Percentiles rank a stretch among this genome's conserved stretches.
These are phyloP conservation scores for Sturnus vulgaris DNA, from an alignment of 2,113 vertebrate genomes.

Conservation along the genomic window DNA sequence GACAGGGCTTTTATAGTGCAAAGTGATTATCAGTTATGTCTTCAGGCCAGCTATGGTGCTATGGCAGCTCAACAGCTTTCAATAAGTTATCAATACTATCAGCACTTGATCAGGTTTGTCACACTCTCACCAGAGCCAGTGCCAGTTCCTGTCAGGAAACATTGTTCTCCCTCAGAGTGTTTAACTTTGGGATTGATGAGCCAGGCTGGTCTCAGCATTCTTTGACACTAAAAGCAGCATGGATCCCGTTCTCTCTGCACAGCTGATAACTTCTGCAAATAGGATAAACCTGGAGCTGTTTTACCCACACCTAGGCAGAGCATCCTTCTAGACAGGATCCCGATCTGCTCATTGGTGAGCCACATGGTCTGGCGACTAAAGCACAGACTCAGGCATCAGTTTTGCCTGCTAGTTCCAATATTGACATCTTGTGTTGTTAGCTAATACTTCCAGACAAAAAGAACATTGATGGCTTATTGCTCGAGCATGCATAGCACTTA, in stretches of 20 bases:
- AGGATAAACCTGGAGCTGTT: background rate
- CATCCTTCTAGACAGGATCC: background rate
- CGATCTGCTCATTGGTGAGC: background rate
- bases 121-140: background rate
- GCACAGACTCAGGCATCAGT: background rate
- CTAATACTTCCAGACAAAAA: constrained; percentile 21
- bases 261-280: background rate
- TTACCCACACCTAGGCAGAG: background rate
- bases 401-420: background rate
- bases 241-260: background rate
- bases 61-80: background rate
- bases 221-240: background rate
- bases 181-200: background rate
- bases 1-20: background rate
- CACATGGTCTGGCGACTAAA: background rate
- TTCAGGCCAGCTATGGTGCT: background rate
- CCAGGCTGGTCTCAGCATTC: background rate
- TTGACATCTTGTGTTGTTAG: constrained; percentile 37
- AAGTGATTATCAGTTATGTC: background rate
- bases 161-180: background rate
- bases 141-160: background rate
- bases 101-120: background rate
- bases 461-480: background rate
- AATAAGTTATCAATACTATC: background rate
- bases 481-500: background rate